phyloP scores from a whole-genome alignment of 2,113 vertebrate species.

The Eidolon helvum region DNA sequence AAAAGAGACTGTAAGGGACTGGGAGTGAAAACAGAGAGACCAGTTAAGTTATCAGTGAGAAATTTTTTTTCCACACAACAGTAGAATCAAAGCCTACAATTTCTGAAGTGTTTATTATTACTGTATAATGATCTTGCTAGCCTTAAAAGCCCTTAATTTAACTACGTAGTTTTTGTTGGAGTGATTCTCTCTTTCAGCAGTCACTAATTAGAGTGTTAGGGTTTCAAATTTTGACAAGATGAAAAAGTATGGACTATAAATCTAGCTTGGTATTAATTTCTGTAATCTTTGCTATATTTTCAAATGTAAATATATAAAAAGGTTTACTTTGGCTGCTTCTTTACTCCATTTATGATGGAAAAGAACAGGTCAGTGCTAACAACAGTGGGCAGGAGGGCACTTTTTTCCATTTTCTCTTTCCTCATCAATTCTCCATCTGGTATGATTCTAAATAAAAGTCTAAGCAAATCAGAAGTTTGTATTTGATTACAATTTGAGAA shows the following conservation, averaged over 20 bases:
- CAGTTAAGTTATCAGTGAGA: background rate
- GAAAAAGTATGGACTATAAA: background rate
- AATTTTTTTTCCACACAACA: background rate
- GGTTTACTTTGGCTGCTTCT: background rate
- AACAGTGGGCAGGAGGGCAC: background rate
- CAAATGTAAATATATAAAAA: background rate
- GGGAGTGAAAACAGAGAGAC: background rate
- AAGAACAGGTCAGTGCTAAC: background rate
- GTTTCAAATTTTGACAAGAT: constrained; percentile 42
- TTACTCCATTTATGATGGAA: background rate
- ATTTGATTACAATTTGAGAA: constrained; percentile 44
- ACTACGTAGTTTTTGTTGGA: background rate
- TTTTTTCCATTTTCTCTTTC: background rate
- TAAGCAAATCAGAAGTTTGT: constrained; percentile 37
- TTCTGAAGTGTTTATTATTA: background rate
- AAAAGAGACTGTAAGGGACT: background rate
- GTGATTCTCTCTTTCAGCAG: background rate
- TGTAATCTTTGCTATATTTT: constrained; percentile 17
- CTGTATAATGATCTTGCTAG: background rate
- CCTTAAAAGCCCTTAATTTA: background rate
- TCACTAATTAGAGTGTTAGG: background rate
- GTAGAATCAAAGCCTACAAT: background rate
- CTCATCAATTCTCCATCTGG: background rate
- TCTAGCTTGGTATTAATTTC: background rate
- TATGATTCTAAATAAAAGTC: constrained; percentile 34